Base-by-base conservation (phyloP, 2,797 vertebrate species). In the Crocodylus rhombifer region DNA sequence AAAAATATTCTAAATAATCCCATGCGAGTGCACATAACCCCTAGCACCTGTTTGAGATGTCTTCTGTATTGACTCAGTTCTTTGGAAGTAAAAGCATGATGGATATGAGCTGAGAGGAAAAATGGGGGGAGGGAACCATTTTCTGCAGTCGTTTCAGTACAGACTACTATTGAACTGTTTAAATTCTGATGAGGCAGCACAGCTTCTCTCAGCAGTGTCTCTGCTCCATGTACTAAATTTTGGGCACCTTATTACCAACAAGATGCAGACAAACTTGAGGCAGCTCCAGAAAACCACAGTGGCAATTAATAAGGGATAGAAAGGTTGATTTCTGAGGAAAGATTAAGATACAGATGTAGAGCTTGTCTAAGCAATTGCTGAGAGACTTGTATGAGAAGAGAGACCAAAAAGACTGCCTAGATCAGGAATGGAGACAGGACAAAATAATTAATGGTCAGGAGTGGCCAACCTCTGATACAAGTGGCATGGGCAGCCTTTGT, bases 201-300 rank as follows among this genome's bases (percentile, higher is more conserved):
- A 62, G 74, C 56, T 58, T 30, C 65, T 86, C 77, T 87, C 2
- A 5, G 76, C 75, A 16, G 61, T 80, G 20, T 36, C 86, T 86
- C 17, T 10, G 63, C 56, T 60, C 65, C 20, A 20, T 1, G 0
- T 0, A 25, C 14, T 75, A 23, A 30, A 69, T 78, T 83, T 67
- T 82, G 80, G 77, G 87, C 81, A 87, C 80, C 73, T 90, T 42
- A 10, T 74, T 84, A n/a, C 17, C 69, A 76, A 73, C 55, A 84
- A 86, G 61, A 42, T 91, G 30, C 63, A 76, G 84, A 63, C 11
- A 84, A 6, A 42, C 4, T 23, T n/a, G 61, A 65, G 56, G 64
- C 26, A 64, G 30, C 87, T 82, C 73, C 42, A 82, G 56, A 64
- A 86, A 86, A 21, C 36, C 69, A 13, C 78, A 77, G 42, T 42